Percentiles rank a stretch among this genome's conserved stretches.
Conservation (phyloP, 2,113 vertebrate species). For the Myiagra hebetior region DNA sequence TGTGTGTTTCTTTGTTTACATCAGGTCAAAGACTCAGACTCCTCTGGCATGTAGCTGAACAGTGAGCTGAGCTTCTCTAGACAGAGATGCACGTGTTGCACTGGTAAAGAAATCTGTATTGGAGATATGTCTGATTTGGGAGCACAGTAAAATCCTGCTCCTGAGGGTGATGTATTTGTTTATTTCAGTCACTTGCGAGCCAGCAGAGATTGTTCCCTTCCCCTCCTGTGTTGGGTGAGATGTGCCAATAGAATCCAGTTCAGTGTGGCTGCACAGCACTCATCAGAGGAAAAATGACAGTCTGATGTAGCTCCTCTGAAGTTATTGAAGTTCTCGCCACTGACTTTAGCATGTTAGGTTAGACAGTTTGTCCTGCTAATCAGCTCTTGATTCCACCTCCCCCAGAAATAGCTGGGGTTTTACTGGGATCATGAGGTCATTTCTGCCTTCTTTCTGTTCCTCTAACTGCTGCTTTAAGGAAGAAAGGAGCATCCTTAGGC, state of each 20-base stretch:
- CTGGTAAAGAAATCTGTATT: neutral
- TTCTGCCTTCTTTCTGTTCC: neutral
- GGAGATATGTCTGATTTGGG: neutral
- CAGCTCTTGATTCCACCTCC: neutral
- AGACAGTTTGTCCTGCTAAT: neutral
- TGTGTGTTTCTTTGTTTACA: neutral
- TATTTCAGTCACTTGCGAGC: neutral
- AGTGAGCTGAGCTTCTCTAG: neutral
- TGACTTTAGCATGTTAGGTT: neutral
- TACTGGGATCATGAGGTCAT: neutral
- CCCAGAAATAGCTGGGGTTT: neutral
- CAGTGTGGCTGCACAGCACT: neutral
- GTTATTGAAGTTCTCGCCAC: neutral
- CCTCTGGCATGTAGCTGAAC: neutral
- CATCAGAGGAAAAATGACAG: neutral
- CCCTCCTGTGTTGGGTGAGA: neutral
- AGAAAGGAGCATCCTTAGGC: neutral
- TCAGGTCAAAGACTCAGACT: neutral
- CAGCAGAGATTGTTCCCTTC: neutral
- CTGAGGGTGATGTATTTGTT: neutral
- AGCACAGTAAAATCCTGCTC: neutral
- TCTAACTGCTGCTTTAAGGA: neutral
- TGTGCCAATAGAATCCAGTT: neutral
- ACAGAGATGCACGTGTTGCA: neutral
- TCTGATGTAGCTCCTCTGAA: neutral